phyloP scores from a whole-genome alignment of 2,113 vertebrate species.

The Sander lucioperca region DNA sequence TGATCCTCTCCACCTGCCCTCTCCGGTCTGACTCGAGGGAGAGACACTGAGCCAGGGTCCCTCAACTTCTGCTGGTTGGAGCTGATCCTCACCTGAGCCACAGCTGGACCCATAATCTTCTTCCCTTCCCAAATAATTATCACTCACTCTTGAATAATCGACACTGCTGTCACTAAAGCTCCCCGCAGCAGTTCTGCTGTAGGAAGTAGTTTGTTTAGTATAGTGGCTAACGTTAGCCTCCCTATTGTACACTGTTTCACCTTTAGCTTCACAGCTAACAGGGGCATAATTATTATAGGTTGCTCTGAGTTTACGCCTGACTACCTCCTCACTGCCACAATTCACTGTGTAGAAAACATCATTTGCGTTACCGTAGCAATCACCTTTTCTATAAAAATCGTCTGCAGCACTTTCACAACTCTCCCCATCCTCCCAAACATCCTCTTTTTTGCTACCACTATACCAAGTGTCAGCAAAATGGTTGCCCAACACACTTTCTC shows the following conservation, averaged over 20 bases:
- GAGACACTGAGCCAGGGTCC: constrained; percentile 60
- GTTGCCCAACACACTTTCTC: background rate
- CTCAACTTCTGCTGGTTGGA: constrained; percentile 49
- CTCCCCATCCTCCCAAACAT: constrained; percentile 50
- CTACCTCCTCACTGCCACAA: constrained; percentile 37
- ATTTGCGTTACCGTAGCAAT: constrained; percentile 40
- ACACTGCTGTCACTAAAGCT: constrained; percentile 39
- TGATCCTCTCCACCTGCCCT: constrained; percentile 49
- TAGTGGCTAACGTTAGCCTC: constrained; percentile 34
- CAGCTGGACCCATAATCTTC: constrained; percentile 66
- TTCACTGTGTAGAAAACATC: constrained; percentile 45
- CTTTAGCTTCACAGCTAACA: constrained; percentile 35
- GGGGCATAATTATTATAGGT: constrained; percentile 41
- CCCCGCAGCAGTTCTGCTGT: constrained; percentile 23
- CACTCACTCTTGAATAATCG: constrained; percentile 48
- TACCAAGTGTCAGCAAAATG: constrained; percentile 58
- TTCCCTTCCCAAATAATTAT: constrained; percentile 54
- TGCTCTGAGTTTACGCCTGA: constrained; percentile 26
- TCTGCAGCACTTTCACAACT: constrained; percentile 40
- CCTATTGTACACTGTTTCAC: constrained; percentile 20
- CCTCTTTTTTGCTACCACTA: constrained; percentile 41
- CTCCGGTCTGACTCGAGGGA: constrained; percentile 33
- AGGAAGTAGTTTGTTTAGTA: constrained; percentile 20
- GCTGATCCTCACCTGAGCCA: constrained; percentile 65
- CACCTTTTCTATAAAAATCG: constrained; percentile 31